phyloP scores from a whole-genome alignment of 2,888 invertebrate species.

The Mycalesis mineus region DNA sequence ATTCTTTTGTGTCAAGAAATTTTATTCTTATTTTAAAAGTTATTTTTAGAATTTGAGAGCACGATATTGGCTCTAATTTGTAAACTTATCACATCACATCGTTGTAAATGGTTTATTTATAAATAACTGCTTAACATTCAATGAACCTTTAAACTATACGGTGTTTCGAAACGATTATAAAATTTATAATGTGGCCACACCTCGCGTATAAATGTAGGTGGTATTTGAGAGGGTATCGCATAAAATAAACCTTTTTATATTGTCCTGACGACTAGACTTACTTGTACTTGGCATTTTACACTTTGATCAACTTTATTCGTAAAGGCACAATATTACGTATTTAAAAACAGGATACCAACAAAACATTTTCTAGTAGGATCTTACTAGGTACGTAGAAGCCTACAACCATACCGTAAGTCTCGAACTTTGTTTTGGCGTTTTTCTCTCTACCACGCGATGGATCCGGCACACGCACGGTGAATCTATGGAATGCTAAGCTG shows the following conservation, averaged over 20 bases:
- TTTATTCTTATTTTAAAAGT: not conserved
- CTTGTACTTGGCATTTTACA: not conserved
- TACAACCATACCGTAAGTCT: no score
- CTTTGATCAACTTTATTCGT: not conserved
- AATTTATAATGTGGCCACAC: constrained; percentile 16
- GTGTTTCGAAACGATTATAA: constrained; percentile 7
- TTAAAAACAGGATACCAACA: no score
- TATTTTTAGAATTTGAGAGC: not conserved
- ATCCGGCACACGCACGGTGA: no score
- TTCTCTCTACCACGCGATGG: no score
- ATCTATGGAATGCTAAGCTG: no score
- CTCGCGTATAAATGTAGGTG: constrained; percentile 13
- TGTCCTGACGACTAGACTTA: not conserved
- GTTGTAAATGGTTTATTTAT: constrained; percentile 2
- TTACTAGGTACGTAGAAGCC: no score
- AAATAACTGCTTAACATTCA: constrained; percentile 8
- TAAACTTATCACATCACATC: not conserved
- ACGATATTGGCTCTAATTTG: not conserved
- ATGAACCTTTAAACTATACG: constrained; percentile 3
- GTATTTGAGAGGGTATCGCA: not conserved
- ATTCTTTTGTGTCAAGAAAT: not conserved
- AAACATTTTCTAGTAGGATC: no score
- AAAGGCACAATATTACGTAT: no score
- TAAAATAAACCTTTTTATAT: not conserved
- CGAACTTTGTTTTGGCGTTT: no score